Conservation (phyloP, 2,113 vertebrate species). For the Typhlomys cinereus region DNA sequence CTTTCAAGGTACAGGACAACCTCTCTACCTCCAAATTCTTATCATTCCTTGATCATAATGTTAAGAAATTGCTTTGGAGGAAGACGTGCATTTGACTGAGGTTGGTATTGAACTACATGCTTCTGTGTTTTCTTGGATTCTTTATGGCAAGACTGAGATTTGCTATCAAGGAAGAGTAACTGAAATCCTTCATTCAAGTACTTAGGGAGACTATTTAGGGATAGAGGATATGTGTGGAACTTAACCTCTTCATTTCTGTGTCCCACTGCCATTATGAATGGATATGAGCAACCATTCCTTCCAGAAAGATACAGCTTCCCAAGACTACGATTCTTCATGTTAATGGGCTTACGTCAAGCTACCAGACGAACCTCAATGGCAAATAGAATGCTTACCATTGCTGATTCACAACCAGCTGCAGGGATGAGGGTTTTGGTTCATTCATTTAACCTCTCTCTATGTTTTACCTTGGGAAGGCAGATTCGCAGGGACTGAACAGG, state of each 20-base stretch:
- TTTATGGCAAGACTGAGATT: not conserved
- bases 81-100: not conserved
- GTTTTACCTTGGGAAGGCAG: not conserved
- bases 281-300: not conserved
- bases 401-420: not conserved
- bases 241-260: not conserved
- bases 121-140: not conserved
- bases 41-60: not conserved
- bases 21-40: not conserved
- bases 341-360: not conserved
- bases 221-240: not conserved
- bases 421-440: not conserved
- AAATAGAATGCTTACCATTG: not conserved
- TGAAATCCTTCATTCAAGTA: not conserved
- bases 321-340: not conserved
- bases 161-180: not conserved
- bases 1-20: not conserved
- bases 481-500: not conserved
- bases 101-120: accelerated
- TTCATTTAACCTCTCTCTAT: not conserved
- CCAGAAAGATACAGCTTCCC: not conserved
- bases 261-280: not conserved
- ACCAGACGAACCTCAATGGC: accelerated
- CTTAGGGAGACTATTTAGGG: not conserved
- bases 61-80: not conserved